Conservation (phyloP, 2,888 invertebrate species). For the Drepana falcataria region DNA sequence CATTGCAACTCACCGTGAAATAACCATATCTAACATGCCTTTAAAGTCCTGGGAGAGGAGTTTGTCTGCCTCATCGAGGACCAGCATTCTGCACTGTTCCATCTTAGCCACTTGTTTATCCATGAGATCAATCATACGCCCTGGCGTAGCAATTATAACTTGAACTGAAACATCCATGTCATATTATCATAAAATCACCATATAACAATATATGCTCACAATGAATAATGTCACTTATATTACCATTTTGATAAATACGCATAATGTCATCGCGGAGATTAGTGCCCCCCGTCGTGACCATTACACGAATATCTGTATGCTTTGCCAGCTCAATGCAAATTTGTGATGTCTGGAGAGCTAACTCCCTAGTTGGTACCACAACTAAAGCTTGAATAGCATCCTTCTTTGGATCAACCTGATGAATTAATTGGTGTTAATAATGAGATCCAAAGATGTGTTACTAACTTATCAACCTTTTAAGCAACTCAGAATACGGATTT, state of each 20-base stretch:
- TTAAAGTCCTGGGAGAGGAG: conserved; percentile 99
- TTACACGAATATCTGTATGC: conserved; percentile 97
- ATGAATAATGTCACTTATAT: conserved; percentile 14
- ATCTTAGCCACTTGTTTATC: conserved; percentile 97
- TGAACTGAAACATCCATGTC: conserved; percentile 83
- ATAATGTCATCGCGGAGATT: conserved; percentile 98
- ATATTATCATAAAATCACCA: background rate
- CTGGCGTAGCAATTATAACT: conserved; percentile 99
- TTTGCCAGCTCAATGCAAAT: conserved; percentile 99
- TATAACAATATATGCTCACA: conserved; percentile 5
- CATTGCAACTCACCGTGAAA: conserved; percentile 72
- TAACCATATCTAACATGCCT: conserved; percentile 98
- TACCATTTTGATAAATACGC: conserved; percentile 98
- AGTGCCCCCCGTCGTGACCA: conserved; percentile 99
- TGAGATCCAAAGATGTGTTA: conserved; percentile 5
- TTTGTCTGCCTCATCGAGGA: conserved; percentile 99
- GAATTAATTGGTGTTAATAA: conserved; percentile 7
- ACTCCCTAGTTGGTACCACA: conserved; percentile 98
- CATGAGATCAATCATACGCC: conserved; percentile 99
- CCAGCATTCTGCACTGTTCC: conserved; percentile 97
- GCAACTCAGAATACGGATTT: conserved; percentile 40
- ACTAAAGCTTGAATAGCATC: conserved; percentile 98
- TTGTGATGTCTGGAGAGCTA: conserved; percentile 99
- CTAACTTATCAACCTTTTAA: too few relatives aligned
- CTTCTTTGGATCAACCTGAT: conserved; percentile 87